Percentiles rank a stretch among this genome's conserved stretches.
phyloP scores from a whole-genome alignment of 2,113 vertebrate species.

The Trichomycterus rosablanca region DNA sequence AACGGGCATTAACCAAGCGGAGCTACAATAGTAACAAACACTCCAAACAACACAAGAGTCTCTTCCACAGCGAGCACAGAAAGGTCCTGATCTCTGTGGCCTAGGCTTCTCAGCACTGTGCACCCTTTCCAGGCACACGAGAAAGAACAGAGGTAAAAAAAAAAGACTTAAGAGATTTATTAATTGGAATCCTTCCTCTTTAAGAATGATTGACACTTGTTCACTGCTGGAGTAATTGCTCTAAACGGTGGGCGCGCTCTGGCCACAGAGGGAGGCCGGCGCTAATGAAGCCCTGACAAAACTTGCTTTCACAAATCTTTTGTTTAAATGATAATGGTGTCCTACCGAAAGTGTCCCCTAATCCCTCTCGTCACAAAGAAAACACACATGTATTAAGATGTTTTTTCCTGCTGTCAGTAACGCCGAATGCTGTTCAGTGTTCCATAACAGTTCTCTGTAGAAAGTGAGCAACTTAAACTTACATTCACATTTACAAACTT shows the following conservation, averaged over 20 bases:
- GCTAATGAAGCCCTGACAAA: conserved; percentile 74
- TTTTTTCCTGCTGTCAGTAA: conserved; percentile 16
- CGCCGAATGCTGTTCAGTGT: conserved; percentile 27
- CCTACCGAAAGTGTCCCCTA: conserved; percentile 74
- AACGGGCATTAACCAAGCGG: conserved; percentile 60
- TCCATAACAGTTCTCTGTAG: conserved; percentile 14
- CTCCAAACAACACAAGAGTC: conserved; percentile 43
- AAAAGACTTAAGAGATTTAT: conserved; percentile 82
- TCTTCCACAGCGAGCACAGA: conserved; percentile 37
- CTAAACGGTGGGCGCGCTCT: conserved; percentile 79
- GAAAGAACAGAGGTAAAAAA: conserved; percentile 71
- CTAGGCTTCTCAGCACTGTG: conserved; percentile 51
- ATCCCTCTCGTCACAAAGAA: conserved; percentile 78
- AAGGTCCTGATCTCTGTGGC: conserved; percentile 54
- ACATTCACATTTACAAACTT: conserved; percentile 5
- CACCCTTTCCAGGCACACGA: conserved; percentile 52
- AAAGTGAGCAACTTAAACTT: conserved; percentile 24
- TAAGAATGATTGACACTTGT: conserved; percentile 94
- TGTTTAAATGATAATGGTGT: conserved; percentile 82
- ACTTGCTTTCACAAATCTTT: conserved; percentile 82
- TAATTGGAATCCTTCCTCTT: conserved; percentile 85
- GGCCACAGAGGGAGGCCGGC: conserved; percentile 73
- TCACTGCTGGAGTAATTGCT: conserved; percentile 89
- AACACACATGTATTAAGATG: conserved; percentile 37
- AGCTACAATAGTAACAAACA: conserved; percentile 51